Base-by-base conservation (phyloP, 2,113 vertebrate species). In the Rhinolophus sinicus region DNA sequence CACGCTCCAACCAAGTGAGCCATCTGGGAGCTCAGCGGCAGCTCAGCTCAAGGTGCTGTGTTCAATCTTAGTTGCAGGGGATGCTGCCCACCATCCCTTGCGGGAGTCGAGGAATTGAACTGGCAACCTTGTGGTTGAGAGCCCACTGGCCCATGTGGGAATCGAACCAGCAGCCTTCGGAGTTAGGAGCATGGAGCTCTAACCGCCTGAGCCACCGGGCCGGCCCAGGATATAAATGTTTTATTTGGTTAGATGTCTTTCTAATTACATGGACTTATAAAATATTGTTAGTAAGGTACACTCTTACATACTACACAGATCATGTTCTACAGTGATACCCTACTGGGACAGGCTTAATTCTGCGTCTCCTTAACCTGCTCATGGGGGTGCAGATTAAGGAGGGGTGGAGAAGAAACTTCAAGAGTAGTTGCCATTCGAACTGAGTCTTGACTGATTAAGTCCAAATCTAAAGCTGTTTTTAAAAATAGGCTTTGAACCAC, bases 181-280 rank as follows among this genome's bases (percentile, higher is more conserved):
- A n/a, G n/a, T n/a, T n/a, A n/a, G n/a, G n/a, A n/a, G n/a, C n/a
- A n/a, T n/a, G n/a, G n/a, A n/a, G n/a, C n/a, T n/a, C n/a, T n/a
- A n/a, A n/a, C n/a, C n/a, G n/a, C n/a, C n/a, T n/a, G n/a, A n/a
- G n/a, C n/a, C n/a, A n/a, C n/a, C n/a, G n/a, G n/a, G n/a, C n/a
- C n/a, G n/a, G n/a, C n/a, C n/a, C n/a, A 60, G 33, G 30, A n/a
- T 75, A 12, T 33, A 58, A 52, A 54, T 83, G 50, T 70, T 81
- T 76, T 69, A 62, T 81, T 76, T 64, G 62, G n/a, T 90, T 93
- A 65, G 38, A 18, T 78, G 56, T 88, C 44, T 90, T 95, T 94
- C 56, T 70, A 87, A 72, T 33, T 65, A 15, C 22, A 40, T 56
- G 28, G 44, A 38, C n/a, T 62, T 90, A 33, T 19, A n/a, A 80